Conservation (phyloP, 2,797 vertebrate genomes). For the Limnodromus scolopaceus region DNA sequence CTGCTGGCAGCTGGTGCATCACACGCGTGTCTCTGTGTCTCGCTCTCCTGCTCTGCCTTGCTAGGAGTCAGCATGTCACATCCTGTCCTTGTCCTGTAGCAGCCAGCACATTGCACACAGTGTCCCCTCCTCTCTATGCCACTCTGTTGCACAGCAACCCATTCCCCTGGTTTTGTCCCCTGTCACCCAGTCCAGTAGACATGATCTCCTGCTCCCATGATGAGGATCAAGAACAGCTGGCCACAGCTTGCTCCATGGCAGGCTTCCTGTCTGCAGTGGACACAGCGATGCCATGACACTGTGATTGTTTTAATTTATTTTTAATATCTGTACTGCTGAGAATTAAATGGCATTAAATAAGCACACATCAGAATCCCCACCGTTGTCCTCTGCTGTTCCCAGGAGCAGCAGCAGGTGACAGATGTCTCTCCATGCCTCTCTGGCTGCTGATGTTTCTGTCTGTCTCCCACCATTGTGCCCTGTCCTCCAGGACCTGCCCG, state of each 20-base stretch:
- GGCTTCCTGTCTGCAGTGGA: not conserved
- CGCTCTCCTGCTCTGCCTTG: not conserved
- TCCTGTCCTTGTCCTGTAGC: not conserved
- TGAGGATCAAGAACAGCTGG: fast-evolving
- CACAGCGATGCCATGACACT: not conserved
- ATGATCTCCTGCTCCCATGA: not conserved
- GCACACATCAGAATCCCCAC: not conserved
- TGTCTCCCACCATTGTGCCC: not conserved
- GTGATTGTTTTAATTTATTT: not conserved
- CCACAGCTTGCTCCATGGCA: not conserved
- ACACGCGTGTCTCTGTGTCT: not conserved
- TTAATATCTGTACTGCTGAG: not conserved
- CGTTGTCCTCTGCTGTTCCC: not conserved
- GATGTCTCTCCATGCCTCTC: not conserved
- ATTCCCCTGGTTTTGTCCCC: not conserved
- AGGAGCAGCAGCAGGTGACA: not conserved
- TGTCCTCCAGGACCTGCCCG: not conserved
- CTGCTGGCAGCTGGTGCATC: not conserved
- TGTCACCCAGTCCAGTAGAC: not conserved
- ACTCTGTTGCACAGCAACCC: not conserved
- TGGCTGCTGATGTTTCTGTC: fast-evolving
- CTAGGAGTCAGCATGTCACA: not conserved
- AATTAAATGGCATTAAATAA: constrained; percentile 2
- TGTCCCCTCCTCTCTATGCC: not conserved
- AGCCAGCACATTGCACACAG: not conserved